Percentiles rank a stretch among this genome's conserved stretches.
Conservation (phyloP, 2,113 vertebrate species). For the Petaurus breviceps region DNA sequence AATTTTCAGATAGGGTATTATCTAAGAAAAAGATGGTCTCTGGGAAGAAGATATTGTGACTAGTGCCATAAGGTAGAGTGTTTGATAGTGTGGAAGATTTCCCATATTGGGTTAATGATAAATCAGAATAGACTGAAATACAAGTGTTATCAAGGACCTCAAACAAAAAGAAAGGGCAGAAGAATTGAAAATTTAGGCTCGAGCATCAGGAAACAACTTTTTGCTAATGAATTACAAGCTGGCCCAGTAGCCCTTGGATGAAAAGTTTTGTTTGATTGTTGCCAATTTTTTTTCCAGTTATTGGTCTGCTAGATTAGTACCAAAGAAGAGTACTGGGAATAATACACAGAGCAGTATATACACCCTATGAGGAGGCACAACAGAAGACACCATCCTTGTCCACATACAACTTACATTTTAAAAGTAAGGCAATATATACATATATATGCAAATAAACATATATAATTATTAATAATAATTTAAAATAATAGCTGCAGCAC, state of each 20-base stretch:
- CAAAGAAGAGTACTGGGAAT: background rate
- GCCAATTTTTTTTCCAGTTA: background rate
- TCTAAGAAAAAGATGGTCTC: background rate
- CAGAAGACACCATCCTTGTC: background rate
- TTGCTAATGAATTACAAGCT: background rate
- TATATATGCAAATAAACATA: background rate
- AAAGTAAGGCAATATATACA: background rate
- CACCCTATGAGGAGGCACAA: background rate
- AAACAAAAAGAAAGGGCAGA: background rate
- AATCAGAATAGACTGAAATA: background rate
- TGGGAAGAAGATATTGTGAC: background rate
- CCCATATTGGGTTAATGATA: background rate
- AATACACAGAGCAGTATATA: background rate
- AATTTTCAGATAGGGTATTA: background rate
- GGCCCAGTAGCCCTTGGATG: background rate
- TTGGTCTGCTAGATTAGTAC: background rate
- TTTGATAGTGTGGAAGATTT: background rate
- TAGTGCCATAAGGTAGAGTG: background rate
- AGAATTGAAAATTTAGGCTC: background rate
- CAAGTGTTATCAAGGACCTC: background rate
- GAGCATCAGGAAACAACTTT: background rate
- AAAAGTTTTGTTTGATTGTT: background rate
- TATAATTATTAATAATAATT: background rate
- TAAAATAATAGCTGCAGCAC: background rate
- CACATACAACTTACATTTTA: background rate